Evolutionary conservation across 2,888 invertebrate genomes (phyloP).

Genomic region (Drosophila diplacantha): DNA sequence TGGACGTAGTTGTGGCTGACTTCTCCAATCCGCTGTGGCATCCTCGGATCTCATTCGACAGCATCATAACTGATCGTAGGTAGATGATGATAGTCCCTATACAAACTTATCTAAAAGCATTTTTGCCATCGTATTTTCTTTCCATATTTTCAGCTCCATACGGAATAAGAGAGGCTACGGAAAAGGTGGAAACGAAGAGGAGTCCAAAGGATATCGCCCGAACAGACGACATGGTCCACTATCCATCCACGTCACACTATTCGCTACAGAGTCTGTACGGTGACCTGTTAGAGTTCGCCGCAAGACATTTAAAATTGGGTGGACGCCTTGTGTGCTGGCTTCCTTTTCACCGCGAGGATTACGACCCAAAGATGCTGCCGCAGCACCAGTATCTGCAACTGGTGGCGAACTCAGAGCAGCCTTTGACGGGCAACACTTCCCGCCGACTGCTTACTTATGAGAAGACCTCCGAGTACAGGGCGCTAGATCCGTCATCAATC

Average conservation of each 20-base stretch:
- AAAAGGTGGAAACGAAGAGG: conserved; percentile 81
- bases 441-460: conserved; percentile 91
- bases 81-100: conserved; percentile 42
- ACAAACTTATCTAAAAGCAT: background rate
- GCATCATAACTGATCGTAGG: conserved; percentile 97
- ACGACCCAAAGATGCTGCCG: conserved; percentile 85
- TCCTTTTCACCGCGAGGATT: conserved; percentile 90
- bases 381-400: conserved; percentile 87
- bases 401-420: conserved; percentile 92
- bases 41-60: conserved; percentile 86
- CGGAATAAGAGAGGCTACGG: conserved; percentile 96
- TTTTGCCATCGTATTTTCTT: background rate
- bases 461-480: conserved; percentile 82
- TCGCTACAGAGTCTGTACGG: conserved; percentile 87
- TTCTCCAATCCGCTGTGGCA: conserved; percentile 91
- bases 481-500: background rate
- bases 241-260: conserved; percentile 92
- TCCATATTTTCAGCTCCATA: conserved; percentile 88
- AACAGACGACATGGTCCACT: conserved; percentile 83
- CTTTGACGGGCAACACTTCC: conserved; percentile 87
- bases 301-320: conserved; percentile 84
- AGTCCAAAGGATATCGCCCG: conserved; percentile 80
- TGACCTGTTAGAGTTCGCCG: conserved; percentile 91
- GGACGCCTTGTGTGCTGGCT: conserved; percentile 97
- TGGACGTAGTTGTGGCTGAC: no score